These are phyloP conservation scores for Serilophus lunatus DNA, from an alignment of 2,113 vertebrate genomes.

Conservation along the genomic window DNA sequence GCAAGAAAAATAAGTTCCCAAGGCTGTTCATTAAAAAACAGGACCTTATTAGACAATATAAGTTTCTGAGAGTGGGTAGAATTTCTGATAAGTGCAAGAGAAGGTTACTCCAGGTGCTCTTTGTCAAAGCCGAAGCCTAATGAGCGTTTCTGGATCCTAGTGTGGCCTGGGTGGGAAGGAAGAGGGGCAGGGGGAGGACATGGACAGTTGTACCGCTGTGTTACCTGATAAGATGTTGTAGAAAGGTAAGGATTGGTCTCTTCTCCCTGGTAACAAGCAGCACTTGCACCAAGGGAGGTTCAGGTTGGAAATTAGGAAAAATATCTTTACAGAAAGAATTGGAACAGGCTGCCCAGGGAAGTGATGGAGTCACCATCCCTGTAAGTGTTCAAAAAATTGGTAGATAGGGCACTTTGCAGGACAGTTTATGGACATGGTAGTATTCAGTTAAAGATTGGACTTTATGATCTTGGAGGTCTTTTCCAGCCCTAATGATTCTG, in stretches of 20 bases:
- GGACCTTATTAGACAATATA: not conserved
- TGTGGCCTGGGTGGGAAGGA: not conserved
- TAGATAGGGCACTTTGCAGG: not conserved
- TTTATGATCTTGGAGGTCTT: not conserved
- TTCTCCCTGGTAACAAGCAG: not conserved
- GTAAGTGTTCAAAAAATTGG: not conserved
- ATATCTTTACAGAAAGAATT: not conserved
- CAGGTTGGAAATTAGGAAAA: not conserved
- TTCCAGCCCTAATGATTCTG: not conserved
- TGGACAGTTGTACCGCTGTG: rapidly evolving
- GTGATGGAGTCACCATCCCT: not conserved
- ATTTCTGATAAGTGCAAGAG: not conserved
- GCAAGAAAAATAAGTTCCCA: not conserved
- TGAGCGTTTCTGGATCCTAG: not conserved
- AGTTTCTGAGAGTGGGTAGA: not conserved
- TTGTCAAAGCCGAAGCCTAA: not conserved
- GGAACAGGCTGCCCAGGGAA: not conserved
- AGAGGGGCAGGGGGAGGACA: not conserved
- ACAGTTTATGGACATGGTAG: not conserved
- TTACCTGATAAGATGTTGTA: not conserved
- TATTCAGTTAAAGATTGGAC: not conserved
- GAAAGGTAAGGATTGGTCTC: not conserved
- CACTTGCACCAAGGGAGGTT: not conserved
- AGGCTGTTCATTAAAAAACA: not conserved
- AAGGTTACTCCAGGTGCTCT: not conserved